A percentile compares a stretch with the other conserved stretches of the same genome.
Conservation (phyloP, 2,797 vertebrate genomes). For the Lerista edwardsae region DNA sequence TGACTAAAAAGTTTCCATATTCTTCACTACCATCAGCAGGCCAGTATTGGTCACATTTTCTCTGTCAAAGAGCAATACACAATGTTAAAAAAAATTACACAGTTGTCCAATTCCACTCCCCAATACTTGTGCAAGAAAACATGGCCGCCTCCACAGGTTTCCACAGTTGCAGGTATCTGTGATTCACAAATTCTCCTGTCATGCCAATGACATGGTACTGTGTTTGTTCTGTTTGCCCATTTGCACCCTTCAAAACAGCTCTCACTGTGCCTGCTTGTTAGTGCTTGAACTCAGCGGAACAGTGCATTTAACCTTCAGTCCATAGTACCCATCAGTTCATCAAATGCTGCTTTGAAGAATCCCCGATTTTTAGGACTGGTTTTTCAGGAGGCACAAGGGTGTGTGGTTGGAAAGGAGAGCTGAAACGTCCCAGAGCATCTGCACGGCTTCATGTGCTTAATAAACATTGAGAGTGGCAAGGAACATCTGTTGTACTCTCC, state of each 20-base stretch:
- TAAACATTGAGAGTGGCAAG: not conserved
- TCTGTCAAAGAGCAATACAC: conserved; percentile 76
- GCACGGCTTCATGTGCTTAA: too few relatives aligned
- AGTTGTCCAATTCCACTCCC: too few relatives aligned
- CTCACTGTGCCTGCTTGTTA: not conserved
- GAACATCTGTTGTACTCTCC: not conserved
- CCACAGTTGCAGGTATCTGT: too few relatives aligned
- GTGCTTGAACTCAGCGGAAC: not conserved
- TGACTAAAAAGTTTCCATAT: conserved; percentile 90
- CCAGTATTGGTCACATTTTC: conserved; percentile 99
- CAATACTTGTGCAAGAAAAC: too few relatives aligned
- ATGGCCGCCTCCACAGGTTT: too few relatives aligned
- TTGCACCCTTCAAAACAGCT: too few relatives aligned
- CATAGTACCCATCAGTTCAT: not conserved
- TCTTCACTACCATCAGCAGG: conserved; percentile 91
- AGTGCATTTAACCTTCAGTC: not conserved
- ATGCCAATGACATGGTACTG: too few relatives aligned
- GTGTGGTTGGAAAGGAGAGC: not conserved
- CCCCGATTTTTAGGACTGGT: too few relatives aligned
- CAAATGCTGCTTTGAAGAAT: not conserved
- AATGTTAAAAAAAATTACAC: conserved; percentile 10
- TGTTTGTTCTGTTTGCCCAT: too few relatives aligned
- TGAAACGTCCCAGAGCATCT: not conserved
- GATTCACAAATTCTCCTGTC: too few relatives aligned
- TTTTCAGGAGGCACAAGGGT: too few relatives aligned